Percentiles rank a stretch among this genome's conserved stretches.
These are phyloP conservation scores for Scaptomyza reducta DNA, from an alignment of 2,888 invertebrate species.

Conservation along the genomic window DNA sequence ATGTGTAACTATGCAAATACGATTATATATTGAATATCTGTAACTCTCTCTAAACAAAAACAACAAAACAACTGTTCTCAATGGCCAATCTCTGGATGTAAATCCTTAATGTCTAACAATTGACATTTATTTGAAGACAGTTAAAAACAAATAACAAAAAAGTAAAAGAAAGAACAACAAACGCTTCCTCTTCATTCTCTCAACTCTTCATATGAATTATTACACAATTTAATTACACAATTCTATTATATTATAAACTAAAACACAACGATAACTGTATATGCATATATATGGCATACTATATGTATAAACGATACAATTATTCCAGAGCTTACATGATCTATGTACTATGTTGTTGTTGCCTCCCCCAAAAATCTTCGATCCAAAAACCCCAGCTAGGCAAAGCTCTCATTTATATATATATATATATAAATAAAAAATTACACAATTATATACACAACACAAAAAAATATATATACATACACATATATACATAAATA, in stretches of 20 bases:
- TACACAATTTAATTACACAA: constrained; percentile 33
- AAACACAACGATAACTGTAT: constrained; percentile 6
- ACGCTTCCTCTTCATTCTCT: constrained; percentile 50
- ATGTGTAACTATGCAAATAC: constrained; percentile 29
- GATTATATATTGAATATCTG: constrained; percentile 27
- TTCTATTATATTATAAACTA: constrained; percentile 14
- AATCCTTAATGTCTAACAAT: background rate
- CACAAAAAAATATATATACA: constrained; percentile 33
- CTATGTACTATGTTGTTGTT: constrained; percentile 43
- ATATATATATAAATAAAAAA: constrained; percentile 33
- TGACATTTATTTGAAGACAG: constrained; percentile 11
- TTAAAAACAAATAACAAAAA: background rate
- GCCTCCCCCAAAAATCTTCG: constrained; percentile 17
- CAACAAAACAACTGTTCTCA: constrained; percentile 43
- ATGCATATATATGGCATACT: background rate
- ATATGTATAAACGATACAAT: constrained; percentile 37
- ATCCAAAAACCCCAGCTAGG: constrained; percentile 47
- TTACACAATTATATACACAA: constrained; percentile 49
- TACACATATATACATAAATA: constrained; percentile 29
- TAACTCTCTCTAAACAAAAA: constrained; percentile 39
- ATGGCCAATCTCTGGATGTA: constrained; percentile 38
- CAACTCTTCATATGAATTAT: constrained; percentile 39
- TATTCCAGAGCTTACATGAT: constrained; percentile 58
- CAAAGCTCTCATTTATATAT: constrained; percentile 52
- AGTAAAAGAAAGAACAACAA: constrained; percentile 12